These are phyloP conservation scores for Murina feae DNA, from an alignment of 2,113 vertebrate genomes.

Conservation along the genomic window DNA sequence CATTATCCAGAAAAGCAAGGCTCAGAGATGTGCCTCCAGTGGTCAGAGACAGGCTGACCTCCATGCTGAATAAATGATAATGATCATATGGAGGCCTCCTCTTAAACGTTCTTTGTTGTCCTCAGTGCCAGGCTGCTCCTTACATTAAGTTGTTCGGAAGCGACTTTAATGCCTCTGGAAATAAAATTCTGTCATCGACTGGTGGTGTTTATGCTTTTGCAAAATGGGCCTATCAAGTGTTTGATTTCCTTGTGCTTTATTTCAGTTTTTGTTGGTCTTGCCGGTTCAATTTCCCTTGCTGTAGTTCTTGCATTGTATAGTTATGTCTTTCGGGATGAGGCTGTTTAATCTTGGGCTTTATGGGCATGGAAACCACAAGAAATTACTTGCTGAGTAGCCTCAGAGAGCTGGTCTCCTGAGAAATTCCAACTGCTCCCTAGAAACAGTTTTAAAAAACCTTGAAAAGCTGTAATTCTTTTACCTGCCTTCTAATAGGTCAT, in stretches of 20 bases:
- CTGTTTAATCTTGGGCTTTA: constrained; percentile 35
- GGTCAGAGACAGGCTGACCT: constrained; percentile 52
- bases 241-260: constrained; percentile 43
- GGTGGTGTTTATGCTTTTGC: constrained; percentile 56
- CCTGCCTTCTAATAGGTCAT: neutral
- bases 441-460: neutral
- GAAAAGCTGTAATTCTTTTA: neutral
- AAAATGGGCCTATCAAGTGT: constrained; percentile 51
- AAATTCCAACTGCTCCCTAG: neutral
- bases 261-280: constrained; percentile 30
- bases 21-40: neutral
- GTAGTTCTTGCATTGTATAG: neutral
- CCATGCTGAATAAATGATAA: constrained; percentile 44
- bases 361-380: neutral
- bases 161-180: constrained; percentile 59
- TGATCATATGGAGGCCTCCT: neutral
- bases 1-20: neutral
- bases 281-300: constrained; percentile 28
- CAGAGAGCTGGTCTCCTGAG: neutral
- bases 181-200: constrained; percentile 27
- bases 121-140: constrained; percentile 31
- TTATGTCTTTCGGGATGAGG: neutral
- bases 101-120: constrained; percentile 55
- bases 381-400: neutral
- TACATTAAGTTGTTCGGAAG: constrained; percentile 29